phyloP scores from a whole-genome alignment of 2,797 vertebrate genomes.

The Myotis pilosus region DNA sequence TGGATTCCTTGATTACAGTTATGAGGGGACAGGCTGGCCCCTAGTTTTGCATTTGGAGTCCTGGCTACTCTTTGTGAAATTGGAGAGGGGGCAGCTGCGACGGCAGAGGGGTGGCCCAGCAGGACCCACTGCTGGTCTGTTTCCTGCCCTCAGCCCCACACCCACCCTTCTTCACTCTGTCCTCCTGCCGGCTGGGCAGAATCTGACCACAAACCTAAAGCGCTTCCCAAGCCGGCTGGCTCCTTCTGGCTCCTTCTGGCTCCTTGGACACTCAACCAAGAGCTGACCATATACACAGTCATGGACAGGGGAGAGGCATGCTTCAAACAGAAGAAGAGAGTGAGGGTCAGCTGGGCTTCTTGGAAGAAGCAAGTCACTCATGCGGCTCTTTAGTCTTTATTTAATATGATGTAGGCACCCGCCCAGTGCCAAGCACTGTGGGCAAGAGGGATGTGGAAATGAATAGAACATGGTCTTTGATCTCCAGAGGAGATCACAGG shows the following conservation, averaged over 20 bases:
- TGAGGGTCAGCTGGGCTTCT: not conserved
- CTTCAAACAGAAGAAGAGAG: not conserved
- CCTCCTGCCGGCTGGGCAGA: accelerated
- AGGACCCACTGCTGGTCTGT: not conserved
- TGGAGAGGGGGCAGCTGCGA: not conserved
- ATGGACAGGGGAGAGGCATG: not conserved
- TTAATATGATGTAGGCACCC: not conserved
- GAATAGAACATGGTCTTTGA: not conserved
- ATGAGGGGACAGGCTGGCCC: too few relatives aligned
- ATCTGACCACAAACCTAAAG: not conserved
- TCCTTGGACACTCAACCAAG: too few relatives aligned
- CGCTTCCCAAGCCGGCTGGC: not conserved
- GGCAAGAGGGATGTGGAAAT: not conserved
- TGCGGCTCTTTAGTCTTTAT: accelerated
- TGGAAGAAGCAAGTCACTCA: not conserved
- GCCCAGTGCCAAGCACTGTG: not conserved
- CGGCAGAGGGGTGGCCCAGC: not conserved
- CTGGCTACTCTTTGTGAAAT: not conserved
- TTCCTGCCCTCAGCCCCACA: not conserved
- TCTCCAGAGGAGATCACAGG: not conserved
- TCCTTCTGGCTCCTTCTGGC: not conserved
- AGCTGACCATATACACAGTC: accelerated
- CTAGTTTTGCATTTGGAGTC: not conserved
- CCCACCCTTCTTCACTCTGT: not conserved
- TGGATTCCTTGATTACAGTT: not conserved